Base-by-base conservation (phyloP, 2,888 invertebrate species). In the Azorinus chamasolen region DNA sequence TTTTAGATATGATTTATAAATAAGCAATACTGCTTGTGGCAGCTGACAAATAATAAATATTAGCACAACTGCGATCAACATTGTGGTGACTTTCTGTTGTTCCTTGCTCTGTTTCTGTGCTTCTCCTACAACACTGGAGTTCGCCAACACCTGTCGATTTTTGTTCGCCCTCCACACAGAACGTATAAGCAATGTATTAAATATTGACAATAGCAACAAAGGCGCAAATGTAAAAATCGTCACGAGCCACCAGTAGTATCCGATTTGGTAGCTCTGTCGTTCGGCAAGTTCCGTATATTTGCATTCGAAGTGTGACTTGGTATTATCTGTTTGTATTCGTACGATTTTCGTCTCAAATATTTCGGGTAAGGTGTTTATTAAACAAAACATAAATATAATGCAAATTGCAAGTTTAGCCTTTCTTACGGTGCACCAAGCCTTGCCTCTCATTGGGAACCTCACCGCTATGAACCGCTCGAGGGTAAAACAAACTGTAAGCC, bases 381-480 rank as follows among this genome's bases (percentile, higher is more conserved):
- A 93, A 87, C 95, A 95, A 63, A 95, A 93, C 16, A 95, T 86
- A 82, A 95, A 94, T 24, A 95, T 94, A 39, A 94, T 89, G 59
- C 94, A 91, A 66, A 96, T 95, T 79, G 96, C 95, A 88, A 94
- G 94, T 91, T 95, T 95, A 20, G 96, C 96, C 83, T 96, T 93
- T 54, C 95, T 94, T 88, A 96, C 95, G 1, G 96, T 96, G 39
- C 87, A 87, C 87, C 85, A 87, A 8, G 87, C 94, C 92, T 95
- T 95, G 48, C 96, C 95, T 78, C 95, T 94, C 91, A 96, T 95
- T 20, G 96, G 96, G 93, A 96, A 95, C 87, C 96, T 95, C 24
- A 96, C 96, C 27, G 96, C 96, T 77, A 96, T 95, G 93, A 96
- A 96, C 57, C 96, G 94, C 93, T 96, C 96, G 65, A 96, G 94